Conservation (phyloP, 2,113 vertebrate genomes). For the Bujurquina vittata region DNA sequence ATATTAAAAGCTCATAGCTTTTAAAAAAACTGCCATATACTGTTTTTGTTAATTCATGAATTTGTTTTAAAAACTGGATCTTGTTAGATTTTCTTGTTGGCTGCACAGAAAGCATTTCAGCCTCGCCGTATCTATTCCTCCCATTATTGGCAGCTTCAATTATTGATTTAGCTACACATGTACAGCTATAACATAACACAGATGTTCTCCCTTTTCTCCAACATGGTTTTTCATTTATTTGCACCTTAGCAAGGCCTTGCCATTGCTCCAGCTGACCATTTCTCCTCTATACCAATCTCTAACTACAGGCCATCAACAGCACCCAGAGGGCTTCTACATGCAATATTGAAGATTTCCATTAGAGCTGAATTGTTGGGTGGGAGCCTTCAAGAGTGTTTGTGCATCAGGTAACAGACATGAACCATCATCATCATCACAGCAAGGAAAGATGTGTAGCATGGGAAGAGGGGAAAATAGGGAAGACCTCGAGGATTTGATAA, state of each 20-base stretch:
- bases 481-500: not conserved
- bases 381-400: constrained; percentile 38
- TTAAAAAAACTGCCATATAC: not conserved
- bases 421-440: constrained; percentile 24
- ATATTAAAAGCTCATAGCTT: not conserved
- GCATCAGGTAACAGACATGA: constrained; percentile 49
- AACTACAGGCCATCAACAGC: constrained; percentile 61
- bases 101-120: not conserved
- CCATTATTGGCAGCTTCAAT: not conserved
- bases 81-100: not conserved
- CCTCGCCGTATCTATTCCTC: not conserved
- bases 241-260: not conserved
- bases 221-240: constrained; percentile 19
- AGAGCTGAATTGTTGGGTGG: constrained; percentile 58
- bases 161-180: not conserved
- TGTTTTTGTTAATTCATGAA: not conserved
- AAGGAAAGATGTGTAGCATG: not conserved
- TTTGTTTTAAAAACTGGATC: not conserved
- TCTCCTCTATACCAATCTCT: constrained; percentile 40
- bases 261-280: constrained; percentile 31
- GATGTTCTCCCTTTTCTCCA: not conserved
- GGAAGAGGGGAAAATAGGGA: not conserved
- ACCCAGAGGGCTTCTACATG: constrained; percentile 62
- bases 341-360: constrained; percentile 74
- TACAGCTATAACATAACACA: not conserved